phyloP scores from a whole-genome alignment of 2,113 vertebrate species.

The Trematocara unimaculatum region DNA sequence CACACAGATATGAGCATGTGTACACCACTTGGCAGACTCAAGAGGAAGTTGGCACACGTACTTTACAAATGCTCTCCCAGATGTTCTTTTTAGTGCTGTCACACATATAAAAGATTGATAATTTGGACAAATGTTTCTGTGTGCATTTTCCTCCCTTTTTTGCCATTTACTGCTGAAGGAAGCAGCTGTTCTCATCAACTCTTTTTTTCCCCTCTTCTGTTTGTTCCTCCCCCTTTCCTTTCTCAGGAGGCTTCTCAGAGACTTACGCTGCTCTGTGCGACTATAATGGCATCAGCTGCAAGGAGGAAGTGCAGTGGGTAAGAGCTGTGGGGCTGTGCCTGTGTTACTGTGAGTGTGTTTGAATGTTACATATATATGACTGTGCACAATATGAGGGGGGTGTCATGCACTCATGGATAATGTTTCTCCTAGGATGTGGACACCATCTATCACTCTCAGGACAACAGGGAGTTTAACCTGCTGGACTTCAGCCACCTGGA shows the following conservation, averaged over 20 bases:
- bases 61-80: constrained; percentile 28
- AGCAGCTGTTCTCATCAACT: constrained; percentile 52
- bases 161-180: not conserved
- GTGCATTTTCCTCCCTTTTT: not conserved
- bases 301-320: constrained; percentile 74
- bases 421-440: constrained; percentile 78
- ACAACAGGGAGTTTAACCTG: constrained; percentile 85
- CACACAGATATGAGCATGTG: not conserved
- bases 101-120: constrained; percentile 30
- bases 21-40: not conserved
- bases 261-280: constrained; percentile 85
- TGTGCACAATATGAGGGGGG: constrained; percentile 1
- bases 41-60: constrained; percentile 12
- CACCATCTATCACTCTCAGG: constrained; percentile 87
- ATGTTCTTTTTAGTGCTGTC: constrained; percentile 41
- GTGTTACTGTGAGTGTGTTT: constrained; percentile 46
- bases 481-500: constrained; percentile 87
- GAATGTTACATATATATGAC: constrained; percentile 27
- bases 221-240: constrained; percentile 15
- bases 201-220: not conserved
- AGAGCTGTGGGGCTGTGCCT: constrained; percentile 52
- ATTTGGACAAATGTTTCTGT: constrained; percentile 19
- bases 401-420: constrained; percentile 14
- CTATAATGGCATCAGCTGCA: constrained; percentile 82
- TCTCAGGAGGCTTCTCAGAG: constrained; percentile 76